These are phyloP conservation scores for Bruchidius siliquastri DNA, from an alignment of 2,888 invertebrate genomes.

Conservation along the genomic window DNA sequence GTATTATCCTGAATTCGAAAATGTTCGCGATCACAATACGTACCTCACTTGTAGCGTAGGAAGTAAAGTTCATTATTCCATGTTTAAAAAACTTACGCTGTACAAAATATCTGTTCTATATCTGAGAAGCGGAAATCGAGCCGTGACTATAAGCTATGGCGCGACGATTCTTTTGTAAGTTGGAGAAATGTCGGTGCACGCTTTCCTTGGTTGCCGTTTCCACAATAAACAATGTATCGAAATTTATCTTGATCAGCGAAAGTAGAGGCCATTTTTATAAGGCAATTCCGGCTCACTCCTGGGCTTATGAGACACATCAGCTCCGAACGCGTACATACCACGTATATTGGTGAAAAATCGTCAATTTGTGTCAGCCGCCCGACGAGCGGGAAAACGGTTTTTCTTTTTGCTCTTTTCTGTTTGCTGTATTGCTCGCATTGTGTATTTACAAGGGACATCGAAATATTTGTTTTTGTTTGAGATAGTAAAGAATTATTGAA, in stretches of 20 bases:
- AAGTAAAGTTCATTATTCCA: no score
- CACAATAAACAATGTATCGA: conserved; percentile 45
- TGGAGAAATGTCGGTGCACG: neutral
- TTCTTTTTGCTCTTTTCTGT: conserved; percentile 1
- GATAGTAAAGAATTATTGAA: no score
- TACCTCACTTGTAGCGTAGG: no score
- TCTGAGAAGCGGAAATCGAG: neutral
- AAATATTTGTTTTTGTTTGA: no score
- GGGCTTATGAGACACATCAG: conserved; percentile 13
- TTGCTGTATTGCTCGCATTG: neutral
- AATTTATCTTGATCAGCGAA: conserved; percentile 44
- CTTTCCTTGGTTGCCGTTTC: conserved; percentile 15
- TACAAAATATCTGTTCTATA: neutral
- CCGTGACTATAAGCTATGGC: neutral
- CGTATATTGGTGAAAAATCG: conserved; percentile 36
- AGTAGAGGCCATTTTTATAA: conserved; percentile 40
- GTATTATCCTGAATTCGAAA: no score
- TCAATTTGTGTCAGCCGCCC: conserved; percentile 29
- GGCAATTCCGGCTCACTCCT: conserved; percentile 31
- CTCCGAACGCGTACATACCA: neutral
- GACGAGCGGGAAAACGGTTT: conserved; percentile 7
- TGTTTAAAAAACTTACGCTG: no score
- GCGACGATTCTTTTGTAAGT: neutral
- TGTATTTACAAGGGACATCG: neutral
- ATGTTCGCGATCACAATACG: no score